Base-by-base conservation (phyloP, 1,140 invertebrate species). In the Andrena cerasifolii region DNA sequence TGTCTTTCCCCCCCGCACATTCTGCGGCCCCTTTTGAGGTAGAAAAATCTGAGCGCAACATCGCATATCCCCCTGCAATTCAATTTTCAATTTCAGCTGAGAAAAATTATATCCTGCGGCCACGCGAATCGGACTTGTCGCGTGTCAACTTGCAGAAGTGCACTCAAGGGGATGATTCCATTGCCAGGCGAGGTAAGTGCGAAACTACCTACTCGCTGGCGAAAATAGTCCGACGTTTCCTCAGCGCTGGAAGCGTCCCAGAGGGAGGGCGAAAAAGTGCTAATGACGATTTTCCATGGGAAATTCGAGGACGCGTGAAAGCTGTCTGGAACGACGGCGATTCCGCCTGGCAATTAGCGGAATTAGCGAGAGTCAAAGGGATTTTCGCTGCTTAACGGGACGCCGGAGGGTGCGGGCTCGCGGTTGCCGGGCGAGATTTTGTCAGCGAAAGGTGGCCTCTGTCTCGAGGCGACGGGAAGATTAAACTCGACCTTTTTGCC, bases 281-380 rank as follows among this genome's bases (percentile, higher is more conserved):
- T 51, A 70, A 36, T 49, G 53, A 62, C 28, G 45, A 80, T 45
- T 78, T 68, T 78, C 8, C 47, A 31, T n/a, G 45, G 58, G 66
- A 76, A 71, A 68, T 79, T 71, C n/a, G 53, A 43, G 7, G 66
- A 61, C 49, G 61, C 54, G 61, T 67, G 54, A 49, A 58, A 36
- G 16, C 26, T 0, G 21, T 43, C 6, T 8, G 72, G 26, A 61
- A 31, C 36, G n/a, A 36, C n/a, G n/a, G 31, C 49, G n/a, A 24
- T 36, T 62, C 68, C 65, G 63, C 24, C 68, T 58, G 66, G 72
- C 77, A 86, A 87, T 86, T 85, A 84, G 79, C 45, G 65, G 65
- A 79, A 75, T 82, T 86, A 80, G 53, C 68, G 51, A 26, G 58
- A 58, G 75, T 70, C 67, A 76, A 83, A 80, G 71, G 73, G 86